Conservation (phyloP, 2,113 vertebrate species). For the Cheirogaleus medius region DNA sequence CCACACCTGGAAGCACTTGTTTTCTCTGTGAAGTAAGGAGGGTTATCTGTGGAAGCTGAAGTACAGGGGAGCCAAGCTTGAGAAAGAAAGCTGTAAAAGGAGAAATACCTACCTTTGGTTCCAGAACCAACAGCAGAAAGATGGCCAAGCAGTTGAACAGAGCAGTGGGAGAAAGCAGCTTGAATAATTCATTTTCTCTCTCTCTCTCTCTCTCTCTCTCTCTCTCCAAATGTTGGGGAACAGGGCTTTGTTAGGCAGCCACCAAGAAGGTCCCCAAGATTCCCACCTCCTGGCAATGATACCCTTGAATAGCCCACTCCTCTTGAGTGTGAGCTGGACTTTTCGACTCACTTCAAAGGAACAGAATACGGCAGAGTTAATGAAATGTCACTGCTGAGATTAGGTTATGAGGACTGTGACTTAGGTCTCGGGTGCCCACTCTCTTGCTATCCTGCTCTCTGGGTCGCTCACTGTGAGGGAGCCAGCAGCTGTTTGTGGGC, state of each 20-base stretch:
- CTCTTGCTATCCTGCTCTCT: background rate
- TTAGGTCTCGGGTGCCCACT: background rate
- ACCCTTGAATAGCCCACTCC: background rate
- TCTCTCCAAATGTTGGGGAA: background rate
- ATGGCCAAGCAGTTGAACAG: background rate
- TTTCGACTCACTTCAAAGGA: background rate
- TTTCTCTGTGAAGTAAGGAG: background rate
- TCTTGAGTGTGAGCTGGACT: background rate
- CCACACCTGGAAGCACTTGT: background rate
- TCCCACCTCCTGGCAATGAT: background rate
- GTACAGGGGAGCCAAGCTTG: background rate
- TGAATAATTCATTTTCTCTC: background rate
- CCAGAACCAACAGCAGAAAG: background rate
- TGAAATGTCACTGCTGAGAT: background rate
- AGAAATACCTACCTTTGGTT: background rate
- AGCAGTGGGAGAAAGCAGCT: background rate
- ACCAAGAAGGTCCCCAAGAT: background rate
- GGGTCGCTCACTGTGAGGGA: background rate
- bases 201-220: background rate
- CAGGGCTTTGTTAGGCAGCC: background rate
- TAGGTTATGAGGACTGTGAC: background rate
- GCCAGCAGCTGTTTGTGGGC: background rate
- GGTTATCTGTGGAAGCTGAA: background rate
- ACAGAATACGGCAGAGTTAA: background rate
- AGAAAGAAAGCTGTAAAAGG: background rate